Evolutionary conservation across 2,888 invertebrate species (phyloP).

Genomic region (Druceiella hillmani): DNA sequence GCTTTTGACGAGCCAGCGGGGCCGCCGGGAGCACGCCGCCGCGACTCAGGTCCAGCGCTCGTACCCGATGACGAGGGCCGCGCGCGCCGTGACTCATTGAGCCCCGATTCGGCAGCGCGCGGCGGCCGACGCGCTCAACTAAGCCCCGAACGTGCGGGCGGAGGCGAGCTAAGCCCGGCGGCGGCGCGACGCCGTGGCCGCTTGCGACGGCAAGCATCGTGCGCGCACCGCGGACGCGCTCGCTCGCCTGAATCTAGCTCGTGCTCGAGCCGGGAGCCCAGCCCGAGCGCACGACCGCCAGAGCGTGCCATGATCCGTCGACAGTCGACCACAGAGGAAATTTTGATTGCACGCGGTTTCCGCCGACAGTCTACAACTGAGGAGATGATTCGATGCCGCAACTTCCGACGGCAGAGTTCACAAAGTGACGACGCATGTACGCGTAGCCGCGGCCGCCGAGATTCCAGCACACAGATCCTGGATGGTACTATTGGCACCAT

Average conservation of each 20-base stretch:
- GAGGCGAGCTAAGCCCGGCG: conserved; percentile 73
- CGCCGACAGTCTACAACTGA: conserved; percentile 87
- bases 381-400: conserved; percentile 88
- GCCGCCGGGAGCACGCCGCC: conserved; percentile 61
- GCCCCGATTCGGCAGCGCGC: conserved; percentile 81
- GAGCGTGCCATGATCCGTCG: conserved; percentile 73
- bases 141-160: conserved; percentile 76
- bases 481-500: conserved; percentile 89
- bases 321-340: conserved; percentile 89
- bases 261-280: conserved; percentile 78
- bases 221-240: conserved; percentile 54
- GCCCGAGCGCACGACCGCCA: conserved; percentile 61
- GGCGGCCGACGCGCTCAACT: conserved; percentile 66
- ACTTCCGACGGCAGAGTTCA: conserved; percentile 85
- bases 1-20: conserved; percentile 82
- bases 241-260: conserved; percentile 69
- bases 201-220: conserved; percentile 74
- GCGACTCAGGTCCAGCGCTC: conserved; percentile 79
- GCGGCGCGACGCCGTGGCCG: conserved; percentile 63
- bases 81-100: conserved; percentile 79
- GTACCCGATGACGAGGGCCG: conserved; percentile 78
- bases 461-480: conserved; percentile 85
- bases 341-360: conserved; percentile 84
- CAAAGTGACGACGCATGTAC: conserved; percentile 77
- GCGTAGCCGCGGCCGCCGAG: conserved; percentile 67